These are phyloP conservation scores for Amphimedon queenslandica DNA, from an alignment of 37 sponge, comb jelly and placozoan genomes.

Conservation along the genomic window DNA sequence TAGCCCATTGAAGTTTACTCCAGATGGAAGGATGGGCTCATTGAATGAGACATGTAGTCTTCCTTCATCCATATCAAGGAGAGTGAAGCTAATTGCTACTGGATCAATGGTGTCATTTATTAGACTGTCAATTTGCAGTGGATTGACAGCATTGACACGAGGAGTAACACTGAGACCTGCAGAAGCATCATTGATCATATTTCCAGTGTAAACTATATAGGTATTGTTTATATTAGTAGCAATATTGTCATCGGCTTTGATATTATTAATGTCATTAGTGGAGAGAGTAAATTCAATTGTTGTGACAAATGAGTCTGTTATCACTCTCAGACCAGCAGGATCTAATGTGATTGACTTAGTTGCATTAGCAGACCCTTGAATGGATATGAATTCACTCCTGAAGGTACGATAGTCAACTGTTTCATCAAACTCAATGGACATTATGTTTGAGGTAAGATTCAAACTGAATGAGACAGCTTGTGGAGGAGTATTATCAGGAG, in stretches of 20 bases:
- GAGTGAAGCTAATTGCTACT: slow-evolving; percentile 26
- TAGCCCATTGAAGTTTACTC: slow-evolving; percentile 48
- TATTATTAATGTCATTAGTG: slow-evolving; percentile 43
- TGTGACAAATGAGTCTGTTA: slow-evolving; percentile 43
- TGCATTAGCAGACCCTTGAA: slow-evolving; percentile 47
- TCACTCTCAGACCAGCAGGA: slow-evolving; percentile 14
- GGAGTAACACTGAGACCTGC: slow-evolving; percentile 24
- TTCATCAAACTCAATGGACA: slow-evolving; percentile 83
- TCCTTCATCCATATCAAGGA: slow-evolving; percentile 81
- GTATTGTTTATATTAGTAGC: slow-evolving; percentile 69
- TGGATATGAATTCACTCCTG: slow-evolving; percentile 55
- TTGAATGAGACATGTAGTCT: slow-evolving; percentile 49
- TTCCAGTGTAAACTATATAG: slow-evolving; percentile 36
- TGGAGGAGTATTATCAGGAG: slow-evolving; percentile 56
- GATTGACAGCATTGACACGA: slow-evolving; percentile 25
- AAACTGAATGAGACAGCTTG: slow-evolving; percentile 56
- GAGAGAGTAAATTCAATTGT: slow-evolving; percentile 45
- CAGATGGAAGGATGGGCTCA: slow-evolving; percentile 74
- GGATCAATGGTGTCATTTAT: slow-evolving; percentile 65
- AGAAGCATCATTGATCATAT: slow-evolving; percentile 50
- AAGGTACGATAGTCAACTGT: slow-evolving; percentile 64
- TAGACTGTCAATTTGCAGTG: slow-evolving; percentile 28
- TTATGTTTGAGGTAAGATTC: slow-evolving; percentile 54
- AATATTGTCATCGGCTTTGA: slow-evolving; percentile 47
- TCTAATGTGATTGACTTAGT: slow-evolving; percentile 15